Conservation (phyloP, 2,113 vertebrate species). For the Otocyon megalotis region DNA sequence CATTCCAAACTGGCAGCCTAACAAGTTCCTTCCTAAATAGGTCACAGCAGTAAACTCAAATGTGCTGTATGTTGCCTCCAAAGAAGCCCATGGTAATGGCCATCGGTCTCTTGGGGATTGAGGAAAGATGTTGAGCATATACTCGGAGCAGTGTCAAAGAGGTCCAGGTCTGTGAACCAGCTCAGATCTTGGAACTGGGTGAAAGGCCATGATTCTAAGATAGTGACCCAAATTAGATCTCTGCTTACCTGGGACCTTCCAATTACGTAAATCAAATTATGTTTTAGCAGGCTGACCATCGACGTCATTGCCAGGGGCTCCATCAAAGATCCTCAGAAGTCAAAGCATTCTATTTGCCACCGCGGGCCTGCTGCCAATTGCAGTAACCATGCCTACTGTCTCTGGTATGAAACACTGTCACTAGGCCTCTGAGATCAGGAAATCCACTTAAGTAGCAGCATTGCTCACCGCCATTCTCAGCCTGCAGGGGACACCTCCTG, state of each 20-base stretch:
- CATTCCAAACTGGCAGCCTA: neutral
- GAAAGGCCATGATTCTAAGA: neutral
- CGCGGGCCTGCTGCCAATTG: neutral
- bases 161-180: neutral
- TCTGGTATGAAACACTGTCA: neutral
- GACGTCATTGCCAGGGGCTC: neutral
- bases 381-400: neutral
- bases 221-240: neutral
- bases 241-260: neutral
- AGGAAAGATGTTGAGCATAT: neutral
- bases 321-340: neutral
- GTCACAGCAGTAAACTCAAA: neutral
- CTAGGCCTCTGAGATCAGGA: neutral
- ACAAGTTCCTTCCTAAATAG: neutral
- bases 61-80: neutral
- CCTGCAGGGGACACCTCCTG: neutral
- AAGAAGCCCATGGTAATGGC: neutral
- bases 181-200: neutral
- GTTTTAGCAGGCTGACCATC: neutral
- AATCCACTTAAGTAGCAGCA: neutral
- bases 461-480: neutral
- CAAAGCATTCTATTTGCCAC: neutral
- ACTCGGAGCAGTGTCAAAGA: neutral
- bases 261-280: neutral
- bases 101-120: neutral